A percentile compares a stretch with the other conserved stretches of the same genome.
Conservation (phyloP, 2,113 vertebrate species). For the Leucoraja erinaceus region DNA sequence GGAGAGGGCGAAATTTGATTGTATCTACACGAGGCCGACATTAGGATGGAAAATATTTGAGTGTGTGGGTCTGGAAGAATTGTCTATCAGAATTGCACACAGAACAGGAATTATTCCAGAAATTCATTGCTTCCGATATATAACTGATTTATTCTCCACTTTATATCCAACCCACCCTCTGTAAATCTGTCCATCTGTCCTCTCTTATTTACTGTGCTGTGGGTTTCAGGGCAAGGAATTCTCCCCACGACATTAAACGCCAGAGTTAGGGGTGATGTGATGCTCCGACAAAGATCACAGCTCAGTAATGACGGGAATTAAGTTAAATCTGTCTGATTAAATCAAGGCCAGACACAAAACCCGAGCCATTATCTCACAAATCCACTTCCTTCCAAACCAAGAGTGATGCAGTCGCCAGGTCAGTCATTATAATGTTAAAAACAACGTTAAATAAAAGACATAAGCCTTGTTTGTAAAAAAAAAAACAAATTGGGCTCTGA, state of each 20-base stretch:
- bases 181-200: neutral
- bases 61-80: neutral
- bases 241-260: neutral
- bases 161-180: neutral
- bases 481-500: slow-evolving; percentile 39
- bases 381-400: neutral
- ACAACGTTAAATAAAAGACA: slow-evolving; percentile 47
- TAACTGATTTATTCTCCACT: neutral
- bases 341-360: neutral
- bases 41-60: neutral
- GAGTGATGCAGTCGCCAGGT: slow-evolving; percentile 8
- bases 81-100: neutral
- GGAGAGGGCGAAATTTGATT: neutral
- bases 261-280: neutral
- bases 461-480: slow-evolving; percentile 56
- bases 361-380: neutral
- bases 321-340: slow-evolving; percentile 4
- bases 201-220: too few relatives aligned
- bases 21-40: neutral
- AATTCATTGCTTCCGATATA: neutral
- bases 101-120: neutral
- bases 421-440: slow-evolving; percentile 32
- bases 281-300: neutral
- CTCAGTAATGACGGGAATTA: neutral
- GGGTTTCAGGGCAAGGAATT: too few relatives aligned